Base-by-base conservation (phyloP, 2,888 invertebrate genomes). In the Agriopis aurantiaria region DNA sequence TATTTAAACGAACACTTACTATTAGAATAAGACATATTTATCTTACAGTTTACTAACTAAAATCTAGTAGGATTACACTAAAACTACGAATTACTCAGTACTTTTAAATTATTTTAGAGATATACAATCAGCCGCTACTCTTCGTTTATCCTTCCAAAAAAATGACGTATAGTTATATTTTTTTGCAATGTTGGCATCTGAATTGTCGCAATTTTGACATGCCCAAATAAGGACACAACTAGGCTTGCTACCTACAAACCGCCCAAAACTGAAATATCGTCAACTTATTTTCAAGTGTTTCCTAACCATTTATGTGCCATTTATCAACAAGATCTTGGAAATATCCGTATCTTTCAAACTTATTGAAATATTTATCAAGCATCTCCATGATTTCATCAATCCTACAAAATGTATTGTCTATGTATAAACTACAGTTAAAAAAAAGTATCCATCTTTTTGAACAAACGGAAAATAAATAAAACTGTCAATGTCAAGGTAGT, bases 11-110 rank as follows among this genome's bases (percentile, higher is more conserved):
- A 78, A 62, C 81, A 93, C 93, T 93, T 88, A 94, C 93, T 92
- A 85, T 93, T 92, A 53, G 93, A 91, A 88, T 91, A 93, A 73
- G 93, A 92, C 93, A 94, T 94, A 81, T 81, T 86, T 79, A 71
- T 79, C 80, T 80, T 83, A 87, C 74, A 82, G 83, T 89, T 89
- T 81, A 82, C 80, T 83, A 83, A 81, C 84, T 88, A 84, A 81
- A 79, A 78, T 84, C 83, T 88, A 88, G 71, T 79, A 79, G 78
- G 64, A 77, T 83, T 82, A 80, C 73, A 75, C 79, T 86, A 84
- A 81, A 86, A 80, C 80, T 88, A 86, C 69, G 73, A 70, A 80
- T 80, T 79, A 83, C 77, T 85, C 78, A 86, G 88, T 92, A 91
- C 89, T 92, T 91, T 88, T 82, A 74, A 55, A 81, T 85, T 86